Evolutionary conservation across 1,140 invertebrate species (phyloP).

Genomic region (Drosophila nigrodunni): DNA sequence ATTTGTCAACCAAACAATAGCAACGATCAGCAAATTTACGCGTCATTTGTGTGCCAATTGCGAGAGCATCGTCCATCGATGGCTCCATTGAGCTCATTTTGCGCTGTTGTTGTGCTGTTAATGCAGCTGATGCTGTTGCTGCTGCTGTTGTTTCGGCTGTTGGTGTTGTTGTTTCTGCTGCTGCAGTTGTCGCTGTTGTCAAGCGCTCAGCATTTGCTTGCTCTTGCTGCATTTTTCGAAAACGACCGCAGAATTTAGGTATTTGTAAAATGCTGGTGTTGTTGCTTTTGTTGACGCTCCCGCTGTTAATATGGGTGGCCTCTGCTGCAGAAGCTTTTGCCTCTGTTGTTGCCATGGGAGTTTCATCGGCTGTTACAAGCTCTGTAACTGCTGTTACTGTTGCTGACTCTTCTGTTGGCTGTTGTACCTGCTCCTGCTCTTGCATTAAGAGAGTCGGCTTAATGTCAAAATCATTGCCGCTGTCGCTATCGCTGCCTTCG

Average conservation of each 20-base stretch:
- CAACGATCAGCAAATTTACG: conserved; percentile 69
- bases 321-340: conserved; percentile 10
- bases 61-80: conserved; percentile 77
- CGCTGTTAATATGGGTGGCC: conserved; percentile 15
- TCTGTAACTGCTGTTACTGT: conserved; percentile 1
- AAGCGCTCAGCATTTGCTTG: conserved; percentile 30
- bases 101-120: conserved; percentile 68
- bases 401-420: conserved; percentile 6
- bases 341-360: conserved; percentile 27
- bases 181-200: conserved; percentile 23
- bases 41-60: conserved; percentile 77
- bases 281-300: conserved; percentile 27
- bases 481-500: conserved; percentile 29
- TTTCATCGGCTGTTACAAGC: conserved; percentile 33
- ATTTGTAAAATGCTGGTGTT: conserved; percentile 54
- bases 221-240: conserved; percentile 57
- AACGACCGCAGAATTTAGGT: conserved; percentile 63
- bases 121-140: conserved; percentile 12
- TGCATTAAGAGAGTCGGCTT: conserved; percentile 7
- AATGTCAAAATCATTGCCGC: conserved; percentile 29
- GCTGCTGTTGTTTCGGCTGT: conserved; percentile 11
- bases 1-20: conserved; percentile 57
- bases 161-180: conserved; percentile 26
- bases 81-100: conserved; percentile 75
- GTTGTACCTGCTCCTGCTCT: conserved; percentile 15